Evolutionary conservation across 2,797 vertebrate species (phyloP).

Genomic region (Fistularia tabacaria): DNA sequence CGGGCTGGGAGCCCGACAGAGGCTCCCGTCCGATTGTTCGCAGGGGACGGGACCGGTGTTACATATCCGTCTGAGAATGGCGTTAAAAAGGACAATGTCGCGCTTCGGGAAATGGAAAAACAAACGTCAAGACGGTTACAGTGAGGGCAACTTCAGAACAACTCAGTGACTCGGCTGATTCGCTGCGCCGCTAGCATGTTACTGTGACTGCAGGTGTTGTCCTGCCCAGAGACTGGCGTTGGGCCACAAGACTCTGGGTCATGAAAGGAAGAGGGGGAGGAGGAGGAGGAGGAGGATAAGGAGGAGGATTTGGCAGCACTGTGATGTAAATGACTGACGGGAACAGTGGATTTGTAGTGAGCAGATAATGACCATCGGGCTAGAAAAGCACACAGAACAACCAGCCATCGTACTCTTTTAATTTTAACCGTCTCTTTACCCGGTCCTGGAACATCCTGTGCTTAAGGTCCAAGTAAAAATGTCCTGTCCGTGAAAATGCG

Average conservation of each 20-base stretch:
- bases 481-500: constrained; percentile 2
- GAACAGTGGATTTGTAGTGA: constrained; percentile 52
- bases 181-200: constrained; percentile 11
- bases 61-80: constrained; percentile 66
- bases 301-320: constrained; percentile 25
- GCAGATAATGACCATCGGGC: constrained; percentile 29
- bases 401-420: background rate
- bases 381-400: constrained; percentile 26
- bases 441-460: no score
- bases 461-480: no score
- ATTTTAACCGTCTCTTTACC: no score
- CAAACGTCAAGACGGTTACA: background rate
- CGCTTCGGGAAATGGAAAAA: constrained; percentile 7
- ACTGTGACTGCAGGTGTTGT: constrained; percentile 22
- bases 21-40: constrained; percentile 11
- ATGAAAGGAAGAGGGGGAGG: constrained; percentile 26
- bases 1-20: constrained; percentile 21
- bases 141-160: constrained; percentile 10
- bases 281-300: constrained; percentile 6
- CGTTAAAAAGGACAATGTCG: constrained; percentile 23
- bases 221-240: constrained; percentile 64
- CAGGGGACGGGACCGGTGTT: constrained; percentile 32
- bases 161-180: constrained; percentile 14
- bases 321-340: constrained; percentile 57
- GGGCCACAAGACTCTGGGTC: constrained; percentile 40